Evolutionary conservation across 1,140 invertebrate genomes (phyloP).

Genomic region (Parasteatoda tepidariorum): DNA sequence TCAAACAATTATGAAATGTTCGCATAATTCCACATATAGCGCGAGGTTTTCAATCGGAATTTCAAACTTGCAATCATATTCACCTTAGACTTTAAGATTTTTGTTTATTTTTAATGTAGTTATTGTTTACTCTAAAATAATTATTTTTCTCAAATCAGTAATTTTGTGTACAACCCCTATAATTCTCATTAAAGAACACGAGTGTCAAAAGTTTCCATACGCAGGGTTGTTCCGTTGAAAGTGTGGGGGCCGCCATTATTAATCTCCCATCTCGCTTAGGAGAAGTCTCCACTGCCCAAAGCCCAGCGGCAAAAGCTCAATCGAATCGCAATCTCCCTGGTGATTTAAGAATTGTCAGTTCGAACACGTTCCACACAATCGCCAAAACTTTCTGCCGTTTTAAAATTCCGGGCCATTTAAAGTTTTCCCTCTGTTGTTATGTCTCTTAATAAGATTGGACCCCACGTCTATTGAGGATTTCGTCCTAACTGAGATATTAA

Average conservation of each 20-base stretch:
- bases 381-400: conserved; percentile 37
- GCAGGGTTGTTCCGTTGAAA: conserved; percentile 14
- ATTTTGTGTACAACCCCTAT: background rate
- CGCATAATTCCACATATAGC: too few relatives aligned
- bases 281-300: background rate
- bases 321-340: conserved; percentile 5
- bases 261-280: conserved; percentile 34
- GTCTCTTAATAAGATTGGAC: conserved; percentile 40
- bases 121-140: too few relatives aligned
- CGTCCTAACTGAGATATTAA: conserved; percentile 56
- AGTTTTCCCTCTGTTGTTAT: conserved; percentile 43
- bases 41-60: too few relatives aligned
- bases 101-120: too few relatives aligned
- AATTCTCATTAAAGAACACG: conserved; percentile 14
- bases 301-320: conserved; percentile 40
- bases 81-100: too few relatives aligned
- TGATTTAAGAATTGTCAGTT: conserved; percentile 42
- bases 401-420: conserved; percentile 55
- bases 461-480: conserved; percentile 42
- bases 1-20: too few relatives aligned
- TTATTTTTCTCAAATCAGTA: too few relatives aligned
- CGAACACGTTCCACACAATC: conserved; percentile 43
- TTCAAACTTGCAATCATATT: too few relatives aligned
- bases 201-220: conserved; percentile 45
- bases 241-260: background rate